phyloP scores from a whole-genome alignment of 2,888 invertebrate genomes.

The Tipula lateralis region DNA sequence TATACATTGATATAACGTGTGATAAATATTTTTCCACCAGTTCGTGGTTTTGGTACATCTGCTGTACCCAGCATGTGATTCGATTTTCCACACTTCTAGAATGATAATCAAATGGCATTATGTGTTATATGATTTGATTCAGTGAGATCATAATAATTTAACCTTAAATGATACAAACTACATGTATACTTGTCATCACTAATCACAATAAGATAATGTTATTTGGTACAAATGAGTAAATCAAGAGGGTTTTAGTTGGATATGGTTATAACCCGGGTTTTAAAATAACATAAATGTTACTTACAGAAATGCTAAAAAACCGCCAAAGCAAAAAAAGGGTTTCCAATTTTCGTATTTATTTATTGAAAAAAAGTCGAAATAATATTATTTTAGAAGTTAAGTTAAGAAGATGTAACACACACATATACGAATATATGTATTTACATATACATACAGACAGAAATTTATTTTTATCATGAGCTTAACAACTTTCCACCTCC shows the following conservation, averaged over 20 bases:
- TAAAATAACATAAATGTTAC: background rate
- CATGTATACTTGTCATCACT: background rate
- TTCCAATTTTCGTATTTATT: background rate
- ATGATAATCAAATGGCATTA: no score
- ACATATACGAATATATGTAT: background rate
- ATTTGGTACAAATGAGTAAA: no score
- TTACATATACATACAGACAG: background rate
- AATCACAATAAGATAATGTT: no score
- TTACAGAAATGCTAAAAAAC: background rate
- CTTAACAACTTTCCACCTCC: conserved; percentile 11
- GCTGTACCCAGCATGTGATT: background rate
- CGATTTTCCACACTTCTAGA: no score
- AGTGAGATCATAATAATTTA: background rate
- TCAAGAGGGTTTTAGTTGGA: background rate
- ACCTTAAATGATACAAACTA: background rate
- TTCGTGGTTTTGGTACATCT: background rate
- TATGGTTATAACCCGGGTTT: background rate
- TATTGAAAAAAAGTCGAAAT: background rate
- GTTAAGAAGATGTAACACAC: background rate
- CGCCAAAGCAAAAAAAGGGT: background rate
- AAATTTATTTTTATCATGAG: background rate
- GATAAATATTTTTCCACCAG: no score
- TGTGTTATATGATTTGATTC: no score
- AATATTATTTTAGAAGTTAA: background rate
- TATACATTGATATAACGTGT: background rate